These are phyloP conservation scores for Habrosyne pyritoides DNA, from an alignment of 2,888 invertebrate genomes.

Conservation along the genomic window DNA sequence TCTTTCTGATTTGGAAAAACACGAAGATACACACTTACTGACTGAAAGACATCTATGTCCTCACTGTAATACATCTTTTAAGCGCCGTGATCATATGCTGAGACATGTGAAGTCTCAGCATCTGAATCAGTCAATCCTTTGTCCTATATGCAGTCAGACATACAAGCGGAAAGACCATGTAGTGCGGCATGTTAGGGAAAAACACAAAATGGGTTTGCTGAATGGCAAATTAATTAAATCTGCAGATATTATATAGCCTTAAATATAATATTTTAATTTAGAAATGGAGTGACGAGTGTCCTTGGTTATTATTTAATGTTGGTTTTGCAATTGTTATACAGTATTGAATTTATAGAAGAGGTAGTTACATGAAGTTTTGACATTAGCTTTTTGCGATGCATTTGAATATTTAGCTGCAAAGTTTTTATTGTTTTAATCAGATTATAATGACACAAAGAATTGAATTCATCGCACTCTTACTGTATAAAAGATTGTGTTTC, in stretches of 20 bases:
- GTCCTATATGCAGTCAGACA: conserved; percentile 50
- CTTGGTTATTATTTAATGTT: not conserved
- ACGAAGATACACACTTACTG: conserved; percentile 40
- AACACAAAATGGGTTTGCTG: conserved; percentile 51
- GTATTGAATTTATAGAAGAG: too few species aligned
- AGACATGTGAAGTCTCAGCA: conserved; percentile 59
- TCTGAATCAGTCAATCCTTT: conserved; percentile 43
- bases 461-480: too few species aligned
- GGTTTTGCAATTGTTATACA: too few species aligned
- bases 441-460: too few species aligned
- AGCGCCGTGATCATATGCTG: conserved; percentile 60
- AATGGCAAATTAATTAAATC: conserved; percentile 47
- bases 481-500: too few species aligned
- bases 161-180: conserved; percentile 64
- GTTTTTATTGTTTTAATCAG: too few species aligned
- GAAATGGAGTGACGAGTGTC: not conserved
- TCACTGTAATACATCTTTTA: conserved; percentile 51
- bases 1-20: conserved; percentile 33
- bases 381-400: too few species aligned
- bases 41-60: conserved; percentile 46
- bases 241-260: conserved; percentile 29
- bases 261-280: conserved; percentile 8
- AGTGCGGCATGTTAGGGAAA: conserved; percentile 55
- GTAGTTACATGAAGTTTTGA: too few species aligned
- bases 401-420: too few species aligned